These are phyloP conservation scores for Hozukius guyotensis DNA, from an alignment of 2,797 vertebrate species.

Conservation along the genomic window DNA sequence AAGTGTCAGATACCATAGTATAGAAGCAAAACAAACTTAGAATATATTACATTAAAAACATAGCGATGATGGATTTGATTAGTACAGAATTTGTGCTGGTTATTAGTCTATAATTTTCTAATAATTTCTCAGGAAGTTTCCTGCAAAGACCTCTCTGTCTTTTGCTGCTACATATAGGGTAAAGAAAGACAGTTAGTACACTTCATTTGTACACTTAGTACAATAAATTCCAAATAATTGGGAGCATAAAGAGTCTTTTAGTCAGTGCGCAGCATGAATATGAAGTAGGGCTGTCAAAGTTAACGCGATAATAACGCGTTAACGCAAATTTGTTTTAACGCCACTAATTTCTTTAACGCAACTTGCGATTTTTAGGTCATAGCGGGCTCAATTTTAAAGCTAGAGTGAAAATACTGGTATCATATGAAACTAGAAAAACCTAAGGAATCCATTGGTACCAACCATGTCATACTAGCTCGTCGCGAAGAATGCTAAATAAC, in stretches of 20 bases:
- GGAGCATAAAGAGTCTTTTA: not conserved
- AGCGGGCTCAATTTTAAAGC: no score
- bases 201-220: not conserved
- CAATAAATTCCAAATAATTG: not conserved
- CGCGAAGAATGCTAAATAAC: no score
- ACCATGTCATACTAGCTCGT: no score
- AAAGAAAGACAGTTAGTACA: not conserved
- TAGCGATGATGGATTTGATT: not conserved
- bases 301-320: no score
- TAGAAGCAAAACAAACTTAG: not conserved
- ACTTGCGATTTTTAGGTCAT: no score
- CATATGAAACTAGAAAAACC: no score
- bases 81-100: not conserved
- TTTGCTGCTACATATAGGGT: not conserved
- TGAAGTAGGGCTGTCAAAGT: no score
- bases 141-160: not conserved
- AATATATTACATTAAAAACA: not conserved
- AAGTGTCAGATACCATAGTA: not conserved
- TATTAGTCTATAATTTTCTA: not conserved
- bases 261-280: not conserved
- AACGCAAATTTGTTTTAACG: no score
- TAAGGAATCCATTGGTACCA: no score
- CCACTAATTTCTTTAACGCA: no score
- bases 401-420: no score
- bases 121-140: not conserved